Conservation (phyloP, 2,113 vertebrate genomes). For the Sarotherodon lohbergeri region DNA sequence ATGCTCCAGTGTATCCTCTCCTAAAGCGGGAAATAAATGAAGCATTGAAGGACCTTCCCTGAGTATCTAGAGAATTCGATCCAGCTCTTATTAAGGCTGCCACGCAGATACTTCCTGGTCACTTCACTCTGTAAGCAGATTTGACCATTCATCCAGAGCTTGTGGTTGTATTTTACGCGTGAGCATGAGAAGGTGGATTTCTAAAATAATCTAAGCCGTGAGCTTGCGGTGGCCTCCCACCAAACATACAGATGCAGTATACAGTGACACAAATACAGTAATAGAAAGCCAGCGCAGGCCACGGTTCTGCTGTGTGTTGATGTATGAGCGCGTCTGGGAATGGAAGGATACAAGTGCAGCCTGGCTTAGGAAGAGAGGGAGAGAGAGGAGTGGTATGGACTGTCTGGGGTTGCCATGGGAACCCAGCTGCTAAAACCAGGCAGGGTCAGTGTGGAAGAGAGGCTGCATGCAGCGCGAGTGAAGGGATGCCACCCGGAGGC, state of each 20-base stretch:
- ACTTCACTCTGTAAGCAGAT: background rate
- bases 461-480: constrained; percentile 38
- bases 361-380: constrained; percentile 54
- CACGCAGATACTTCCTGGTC: background rate
- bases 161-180: constrained; percentile 12
- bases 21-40: background rate
- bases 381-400: constrained; percentile 56
- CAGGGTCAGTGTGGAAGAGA: constrained; percentile 57
- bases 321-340: constrained; percentile 56
- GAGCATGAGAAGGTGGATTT: constrained; percentile 4
- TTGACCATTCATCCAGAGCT: background rate
- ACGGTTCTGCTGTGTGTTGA: constrained; percentile 35
- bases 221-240: constrained; percentile 12
- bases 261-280: background rate
- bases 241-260: background rate
- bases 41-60: background rate
- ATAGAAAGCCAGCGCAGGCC: constrained; percentile 6
- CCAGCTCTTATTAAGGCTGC: background rate
- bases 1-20: background rate
- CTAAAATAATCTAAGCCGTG: constrained; percentile 1
- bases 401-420: constrained; percentile 69
- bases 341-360: constrained; percentile 53
- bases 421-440: constrained; percentile 72
- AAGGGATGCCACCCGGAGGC: constrained; percentile 59
- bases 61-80: background rate